These are phyloP conservation scores for Troglohyphantes excavatus DNA, from an alignment of 2,888 invertebrate genomes.

Conservation along the genomic window DNA sequence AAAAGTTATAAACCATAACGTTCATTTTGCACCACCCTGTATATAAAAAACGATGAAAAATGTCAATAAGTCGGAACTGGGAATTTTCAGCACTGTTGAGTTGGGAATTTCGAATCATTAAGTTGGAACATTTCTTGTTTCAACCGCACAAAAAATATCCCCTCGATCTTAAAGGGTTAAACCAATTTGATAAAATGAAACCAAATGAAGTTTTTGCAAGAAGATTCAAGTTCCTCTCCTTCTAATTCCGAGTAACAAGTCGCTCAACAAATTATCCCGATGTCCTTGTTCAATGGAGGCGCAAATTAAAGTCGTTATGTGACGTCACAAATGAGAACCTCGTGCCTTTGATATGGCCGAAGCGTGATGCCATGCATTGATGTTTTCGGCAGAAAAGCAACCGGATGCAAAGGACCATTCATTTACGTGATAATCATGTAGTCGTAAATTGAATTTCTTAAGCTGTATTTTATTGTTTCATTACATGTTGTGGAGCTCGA, in stretches of 20 bases:
- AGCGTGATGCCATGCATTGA: conserved; percentile 38
- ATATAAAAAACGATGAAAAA: no score
- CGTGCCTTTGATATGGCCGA: conserved; percentile 75
- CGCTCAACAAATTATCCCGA: conserved; percentile 43
- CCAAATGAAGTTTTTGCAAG: no score
- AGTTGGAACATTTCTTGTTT: no score
- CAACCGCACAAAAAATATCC: no score
- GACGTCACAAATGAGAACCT: conserved; percentile 71
- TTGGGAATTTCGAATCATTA: no score
- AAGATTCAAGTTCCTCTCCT: no score
- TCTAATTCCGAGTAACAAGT: conserved; percentile 16
- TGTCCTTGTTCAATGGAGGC: conserved; percentile 63
- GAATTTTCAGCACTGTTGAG: no score
- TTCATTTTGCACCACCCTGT: no score
- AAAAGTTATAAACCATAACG: no score
- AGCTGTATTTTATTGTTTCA: conserved; percentile 7
- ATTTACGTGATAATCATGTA: conserved; percentile 39
- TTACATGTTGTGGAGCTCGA: background rate
- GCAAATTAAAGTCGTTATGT: conserved; percentile 75
- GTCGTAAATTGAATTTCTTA: conserved; percentile 28
- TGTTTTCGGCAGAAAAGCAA: conserved; percentile 25
- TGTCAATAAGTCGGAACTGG: no score
- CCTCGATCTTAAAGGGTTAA: no score
- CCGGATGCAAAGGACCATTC: conserved; percentile 35
- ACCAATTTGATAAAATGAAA: no score